These are phyloP conservation scores for Drosophila mimetica DNA, from an alignment of 2,888 invertebrate genomes.

Conservation along the genomic window DNA sequence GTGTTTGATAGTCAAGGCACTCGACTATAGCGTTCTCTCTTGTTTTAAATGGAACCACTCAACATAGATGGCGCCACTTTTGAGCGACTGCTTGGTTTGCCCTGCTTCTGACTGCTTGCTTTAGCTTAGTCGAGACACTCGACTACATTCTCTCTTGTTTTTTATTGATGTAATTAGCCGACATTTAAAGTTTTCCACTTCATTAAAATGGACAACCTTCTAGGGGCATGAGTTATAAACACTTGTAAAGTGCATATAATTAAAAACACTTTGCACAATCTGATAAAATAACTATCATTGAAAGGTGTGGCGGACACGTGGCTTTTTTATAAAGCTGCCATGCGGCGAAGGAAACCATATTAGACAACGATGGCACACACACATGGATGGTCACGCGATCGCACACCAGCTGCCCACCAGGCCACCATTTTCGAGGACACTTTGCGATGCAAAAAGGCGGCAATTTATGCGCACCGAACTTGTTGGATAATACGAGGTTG, in stretches of 20 bases:
- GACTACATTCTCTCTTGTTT: too few species aligned
- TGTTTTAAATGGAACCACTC: too few species aligned
- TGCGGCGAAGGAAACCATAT: conserved; percentile 33
- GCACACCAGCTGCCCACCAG: neutral
- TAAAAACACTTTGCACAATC: conserved; percentile 18
- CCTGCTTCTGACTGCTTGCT: too few species aligned
- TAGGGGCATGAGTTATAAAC: neutral
- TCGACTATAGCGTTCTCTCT: too few species aligned
- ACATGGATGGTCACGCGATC: conserved; percentile 15
- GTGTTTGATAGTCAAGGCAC: too few species aligned
- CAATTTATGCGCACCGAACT: conserved; percentile 63
- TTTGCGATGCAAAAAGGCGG: conserved; percentile 62
- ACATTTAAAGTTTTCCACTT: too few species aligned
- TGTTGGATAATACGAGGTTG: conserved; percentile 5
- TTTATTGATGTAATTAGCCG: too few species aligned
- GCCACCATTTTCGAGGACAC: conserved; percentile 50
- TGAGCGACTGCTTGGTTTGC: too few species aligned
- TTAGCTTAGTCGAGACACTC: too few species aligned
- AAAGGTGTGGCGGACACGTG: conserved; percentile 2
- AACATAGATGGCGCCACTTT: too few species aligned
- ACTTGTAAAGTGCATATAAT: conserved; percentile 5
- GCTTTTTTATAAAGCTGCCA: neutral
- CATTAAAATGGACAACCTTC: neutral
- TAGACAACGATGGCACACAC: conserved; percentile 30
- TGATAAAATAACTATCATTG: conserved; percentile 15